Base-by-base conservation (phyloP, 2,113 vertebrate species). In the Melierax canorus region DNA sequence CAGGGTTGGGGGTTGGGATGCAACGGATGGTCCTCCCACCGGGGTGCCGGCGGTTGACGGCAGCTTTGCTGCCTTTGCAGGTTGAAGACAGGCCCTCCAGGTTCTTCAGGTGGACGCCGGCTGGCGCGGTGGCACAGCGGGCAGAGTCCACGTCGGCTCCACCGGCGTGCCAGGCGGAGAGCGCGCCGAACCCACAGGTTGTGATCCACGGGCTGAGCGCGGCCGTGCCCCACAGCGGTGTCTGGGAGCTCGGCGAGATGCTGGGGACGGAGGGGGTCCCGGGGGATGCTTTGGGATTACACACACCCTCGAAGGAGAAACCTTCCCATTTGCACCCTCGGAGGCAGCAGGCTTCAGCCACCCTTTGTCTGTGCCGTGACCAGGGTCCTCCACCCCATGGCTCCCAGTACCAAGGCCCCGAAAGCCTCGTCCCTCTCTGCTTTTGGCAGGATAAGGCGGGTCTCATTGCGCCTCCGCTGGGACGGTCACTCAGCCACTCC, bases 21-120 rank as follows among this genome's bases (percentile, higher is more conserved):
- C 11, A 51, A 48, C 1, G 2, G 4, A 0, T 2, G 48, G 45
- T 48, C 30, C 26, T 36, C 36, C 46, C 3, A 1, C 10, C 0
- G 3, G 9, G 6, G 20, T 23, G 15, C 27, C 19, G 27, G 23
- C 0, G 1, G 50, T 4, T 71, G 20, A 60, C 3, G 23, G 38
- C 4, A 4, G 50, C 58, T 72, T 51, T 41, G 46, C 30, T 92
- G 62, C 15, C 34, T 38, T 66, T 84, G 56, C 93, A 98, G 97
- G 85, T 94, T 2, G 82, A 96, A 85, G 91, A 95, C 12, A 41
- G 91, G 67, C 72, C 88, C 69, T 92, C 73, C 45, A 38, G 55
- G 36, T 22, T 80, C 34, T 87, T 96, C 56, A 92, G 82, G 71
- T 50, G 89, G 76, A 93, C 72, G 5, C 32, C 38, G 38, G 18